These are phyloP conservation scores for Hippolais icterina DNA, from an alignment of 2,113 vertebrate species.

Conservation along the genomic window DNA sequence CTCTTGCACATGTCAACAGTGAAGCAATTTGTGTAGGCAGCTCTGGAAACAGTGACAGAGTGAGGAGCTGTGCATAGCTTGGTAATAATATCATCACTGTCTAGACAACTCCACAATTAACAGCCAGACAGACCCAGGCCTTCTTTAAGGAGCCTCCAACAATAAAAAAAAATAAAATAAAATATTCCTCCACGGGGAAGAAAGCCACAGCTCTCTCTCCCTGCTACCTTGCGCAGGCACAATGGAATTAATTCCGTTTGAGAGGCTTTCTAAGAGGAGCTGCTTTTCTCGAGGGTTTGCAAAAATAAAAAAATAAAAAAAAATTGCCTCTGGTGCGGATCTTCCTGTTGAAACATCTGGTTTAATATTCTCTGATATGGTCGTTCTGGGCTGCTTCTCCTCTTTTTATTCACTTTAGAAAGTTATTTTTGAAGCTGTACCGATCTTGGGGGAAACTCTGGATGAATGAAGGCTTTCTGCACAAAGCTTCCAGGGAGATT, in stretches of 20 bases:
- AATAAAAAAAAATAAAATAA: conserved; percentile 20
- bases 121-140: conserved; percentile 77
- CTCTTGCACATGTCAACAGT: conserved; percentile 72
- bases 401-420: not conserved
- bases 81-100: conserved; percentile 81
- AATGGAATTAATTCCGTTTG: not conserved
- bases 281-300: not conserved
- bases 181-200: conserved; percentile 43
- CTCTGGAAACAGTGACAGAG: conserved; percentile 76
- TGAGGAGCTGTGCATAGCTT: conserved; percentile 78
- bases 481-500: not conserved
- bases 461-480: not conserved
- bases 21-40: conserved; percentile 79
- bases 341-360: conserved; percentile 29
- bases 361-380: not conserved
- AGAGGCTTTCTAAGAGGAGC: conserved; percentile 30
- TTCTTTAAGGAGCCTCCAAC: conserved; percentile 69
- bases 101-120: conserved; percentile 83
- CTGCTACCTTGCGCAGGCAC: conserved; percentile 20
- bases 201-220: conserved; percentile 42
- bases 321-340: not conserved
- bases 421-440: not conserved
- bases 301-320: not conserved
- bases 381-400: not conserved
- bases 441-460: not conserved